Evolutionary conservation across 64 coral and sea anemone genomes (phyloP).

Genomic region (Montipora capricornis): DNA sequence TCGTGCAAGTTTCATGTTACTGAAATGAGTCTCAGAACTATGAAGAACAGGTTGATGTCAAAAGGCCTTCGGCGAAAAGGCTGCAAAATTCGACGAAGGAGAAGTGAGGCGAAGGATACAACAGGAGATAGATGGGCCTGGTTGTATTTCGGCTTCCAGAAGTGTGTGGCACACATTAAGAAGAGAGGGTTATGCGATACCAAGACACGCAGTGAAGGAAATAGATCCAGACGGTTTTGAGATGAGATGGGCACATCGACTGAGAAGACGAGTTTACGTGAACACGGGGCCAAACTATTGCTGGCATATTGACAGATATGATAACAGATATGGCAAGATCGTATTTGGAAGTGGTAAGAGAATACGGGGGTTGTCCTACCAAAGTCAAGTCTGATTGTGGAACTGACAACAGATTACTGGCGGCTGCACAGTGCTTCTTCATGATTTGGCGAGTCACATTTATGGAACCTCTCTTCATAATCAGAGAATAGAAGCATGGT

Average conservation of each 20-base stretch:
- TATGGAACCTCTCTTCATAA: constrained; percentile 12
- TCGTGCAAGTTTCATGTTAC: constrained; percentile 35
- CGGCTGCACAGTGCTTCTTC: constrained; percentile 26
- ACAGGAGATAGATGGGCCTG: constrained; percentile 63
- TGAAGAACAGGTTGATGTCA: constrained; percentile 33
- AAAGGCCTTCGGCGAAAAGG: constrained; percentile 60
- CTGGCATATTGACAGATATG: constrained; percentile 28
- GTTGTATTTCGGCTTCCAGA: constrained; percentile 35
- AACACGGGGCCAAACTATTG: constrained; percentile 26
- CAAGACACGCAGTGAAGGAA: constrained; percentile 51
- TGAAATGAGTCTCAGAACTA: constrained; percentile 59
- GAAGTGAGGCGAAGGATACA: constrained; percentile 35
- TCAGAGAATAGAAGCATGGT: constrained; percentile 29
- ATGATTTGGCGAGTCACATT: constrained; percentile 17
- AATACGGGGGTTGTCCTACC: constrained; percentile 21
- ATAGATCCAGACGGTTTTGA: constrained; percentile 62
- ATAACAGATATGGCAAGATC: background rate
- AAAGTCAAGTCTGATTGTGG: constrained; percentile 12
- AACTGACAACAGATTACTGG: constrained; percentile 24
- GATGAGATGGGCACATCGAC: constrained; percentile 16
- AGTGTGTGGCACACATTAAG: constrained; percentile 60
- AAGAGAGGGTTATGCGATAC: constrained; percentile 53
- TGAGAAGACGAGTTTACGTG: constrained; percentile 7
- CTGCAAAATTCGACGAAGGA: constrained; percentile 47
- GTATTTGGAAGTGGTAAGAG: constrained; percentile 14